phyloP scores from a whole-genome alignment of 2,888 invertebrate genomes.

The Gonocerus acuteangulatus region DNA sequence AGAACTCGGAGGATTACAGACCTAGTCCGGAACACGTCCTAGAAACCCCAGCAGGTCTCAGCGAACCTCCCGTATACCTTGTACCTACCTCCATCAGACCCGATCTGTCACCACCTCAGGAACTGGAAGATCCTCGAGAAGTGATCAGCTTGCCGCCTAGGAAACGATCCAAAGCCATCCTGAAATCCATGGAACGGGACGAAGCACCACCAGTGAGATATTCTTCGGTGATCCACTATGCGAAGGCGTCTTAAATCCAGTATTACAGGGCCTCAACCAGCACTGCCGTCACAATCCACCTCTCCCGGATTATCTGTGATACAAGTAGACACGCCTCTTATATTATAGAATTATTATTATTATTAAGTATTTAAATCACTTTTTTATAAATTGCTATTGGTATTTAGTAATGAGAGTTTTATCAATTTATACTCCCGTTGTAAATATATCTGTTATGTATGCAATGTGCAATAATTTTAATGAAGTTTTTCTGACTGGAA shows the following conservation, averaged over 20 bases:
- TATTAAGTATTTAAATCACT: conserved; percentile 9
- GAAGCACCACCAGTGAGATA: conserved; percentile 46
- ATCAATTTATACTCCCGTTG: conserved; percentile 11
- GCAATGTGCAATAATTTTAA: conserved; percentile 22
- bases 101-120: conserved; percentile 1
- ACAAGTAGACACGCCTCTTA: conserved; percentile 20
- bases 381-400: conserved; percentile 17
- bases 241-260: conserved; percentile 42
- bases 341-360: conserved; percentile 15
- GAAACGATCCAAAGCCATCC: conserved; percentile 69
- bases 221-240: conserved; percentile 80
- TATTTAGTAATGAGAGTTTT: conserved; percentile 12
- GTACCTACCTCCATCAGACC: conserved; percentile 36
- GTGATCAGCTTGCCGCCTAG: conserved; percentile 63
- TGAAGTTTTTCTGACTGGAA: conserved; percentile 4
- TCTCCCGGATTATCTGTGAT: conserved; percentile 26
- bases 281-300: conserved; percentile 22
- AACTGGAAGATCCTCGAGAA: conserved; percentile 48
- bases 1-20: conserved; percentile 40
- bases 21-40: conserved; percentile 36
- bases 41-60: conserved; percentile 36
- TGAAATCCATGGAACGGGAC: conserved; percentile 55
- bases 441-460: conserved; percentile 21
- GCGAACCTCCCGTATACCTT: conserved; percentile 40
- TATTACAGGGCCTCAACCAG: conserved; percentile 20